Conservation (phyloP, 2,797 vertebrate species). For the Crenuchus spilurus region DNA sequence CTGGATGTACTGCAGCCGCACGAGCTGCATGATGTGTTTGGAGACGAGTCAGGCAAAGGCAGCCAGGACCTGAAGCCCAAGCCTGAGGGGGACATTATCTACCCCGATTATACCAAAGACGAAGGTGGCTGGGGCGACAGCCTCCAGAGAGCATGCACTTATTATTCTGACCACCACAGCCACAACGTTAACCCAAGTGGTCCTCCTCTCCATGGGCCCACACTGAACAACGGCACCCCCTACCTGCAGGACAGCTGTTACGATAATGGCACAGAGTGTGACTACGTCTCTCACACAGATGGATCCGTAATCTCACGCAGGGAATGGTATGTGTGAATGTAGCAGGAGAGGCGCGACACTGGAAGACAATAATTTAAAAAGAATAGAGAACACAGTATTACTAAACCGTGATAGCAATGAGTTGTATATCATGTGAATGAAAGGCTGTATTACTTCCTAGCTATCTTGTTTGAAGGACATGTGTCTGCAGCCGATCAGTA, state of each 20-base stretch:
- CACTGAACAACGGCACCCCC: conserved; percentile 83
- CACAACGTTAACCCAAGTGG: conserved; percentile 72
- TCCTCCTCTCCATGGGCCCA: conserved; percentile 71
- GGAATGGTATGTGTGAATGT: conserved; percentile 95
- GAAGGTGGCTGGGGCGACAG: conserved; percentile 87
- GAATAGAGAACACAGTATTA: conserved; percentile 45
- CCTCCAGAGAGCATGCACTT: conserved; percentile 76
- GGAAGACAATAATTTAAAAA: conserved; percentile 31
- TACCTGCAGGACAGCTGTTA: conserved; percentile 89
- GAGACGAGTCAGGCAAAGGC: conserved; percentile 74
- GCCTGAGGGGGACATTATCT: conserved; percentile 82
- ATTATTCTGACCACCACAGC: conserved; percentile 76
- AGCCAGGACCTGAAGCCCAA: conserved; percentile 82
- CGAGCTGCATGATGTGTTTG: conserved; percentile 89
- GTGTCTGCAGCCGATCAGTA: not conserved
- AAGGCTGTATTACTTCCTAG: conserved; percentile 22
- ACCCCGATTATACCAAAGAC: conserved; percentile 92
- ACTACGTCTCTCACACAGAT: conserved; percentile 96
- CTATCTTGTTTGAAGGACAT: not conserved
- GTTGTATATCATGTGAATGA: conserved; percentile 6
- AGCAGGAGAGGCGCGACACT: conserved; percentile 32
- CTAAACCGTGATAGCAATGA: conserved; percentile 31
- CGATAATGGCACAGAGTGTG: conserved; percentile 91
- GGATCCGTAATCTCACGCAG: conserved; percentile 97
- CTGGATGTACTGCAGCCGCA: conserved; percentile 95